Percentiles rank a stretch among this genome's conserved stretches.
Evolutionary conservation across 2,888 invertebrate genomes (phyloP).

Genomic region (Entomobrya proxima): DNA sequence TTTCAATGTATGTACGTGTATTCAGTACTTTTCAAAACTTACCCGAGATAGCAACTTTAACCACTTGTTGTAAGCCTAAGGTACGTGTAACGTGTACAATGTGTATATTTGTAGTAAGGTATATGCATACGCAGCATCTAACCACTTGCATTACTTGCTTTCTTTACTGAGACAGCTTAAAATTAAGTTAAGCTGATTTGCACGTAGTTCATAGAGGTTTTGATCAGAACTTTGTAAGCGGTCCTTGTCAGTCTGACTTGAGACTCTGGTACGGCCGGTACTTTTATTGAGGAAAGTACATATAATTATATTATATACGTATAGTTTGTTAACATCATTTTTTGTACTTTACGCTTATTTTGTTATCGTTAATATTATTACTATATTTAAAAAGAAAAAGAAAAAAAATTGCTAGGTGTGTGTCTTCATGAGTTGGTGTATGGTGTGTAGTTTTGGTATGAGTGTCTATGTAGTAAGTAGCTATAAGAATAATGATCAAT

Average conservation of each 20-base stretch:
- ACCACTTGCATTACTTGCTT: background rate
- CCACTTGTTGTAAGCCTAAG: conserved; percentile 9
- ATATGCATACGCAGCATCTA: no score
- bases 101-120: background rate
- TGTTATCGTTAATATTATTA: background rate
- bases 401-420: background rate
- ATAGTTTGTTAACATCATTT: conserved; percentile 10
- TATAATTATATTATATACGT: background rate
- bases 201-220: conserved; percentile 33
- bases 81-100: background rate
- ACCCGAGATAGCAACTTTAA: background rate
- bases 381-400: background rate
- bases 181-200: no score
- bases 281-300: conserved; percentile 27
- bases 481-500: background rate
- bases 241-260: conserved; percentile 64
- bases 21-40: background rate
- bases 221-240: conserved; percentile 46
- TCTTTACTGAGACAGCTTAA: background rate
- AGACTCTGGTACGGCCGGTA: conserved; percentile 63
- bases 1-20: background rate
- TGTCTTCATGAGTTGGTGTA: background rate
- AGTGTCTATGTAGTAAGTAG: background rate
- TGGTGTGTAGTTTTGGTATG: background rate
- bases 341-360: conserved; percentile 10